Evolutionary conservation across 2,797 vertebrate species (phyloP), one percentile per base, ranked within the genome.

Genomic region (Hyperoplus lanceolatus): DNA sequence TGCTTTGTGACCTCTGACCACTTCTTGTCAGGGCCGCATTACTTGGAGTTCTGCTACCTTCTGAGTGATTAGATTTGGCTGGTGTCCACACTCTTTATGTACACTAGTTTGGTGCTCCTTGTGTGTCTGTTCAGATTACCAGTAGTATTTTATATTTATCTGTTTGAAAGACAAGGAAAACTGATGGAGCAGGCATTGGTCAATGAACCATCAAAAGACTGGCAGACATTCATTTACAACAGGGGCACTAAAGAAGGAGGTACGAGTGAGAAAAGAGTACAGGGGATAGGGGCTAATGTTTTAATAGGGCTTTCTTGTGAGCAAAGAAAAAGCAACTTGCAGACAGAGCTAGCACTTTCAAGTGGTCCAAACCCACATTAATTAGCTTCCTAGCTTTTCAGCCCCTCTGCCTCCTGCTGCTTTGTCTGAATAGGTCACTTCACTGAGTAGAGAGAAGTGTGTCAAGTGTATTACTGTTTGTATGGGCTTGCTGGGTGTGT

Each of bases 391-490:
- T 59, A 11, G 87, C 82, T 84, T 86, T 82, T 78, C 79, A 84
- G 85, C 72, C 82, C 76, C 82, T 88, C 81, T 76, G 83, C 81
- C 83, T 87, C 92, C 87, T 64, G 87, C 90, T 89, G 92, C 85
- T 92, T 77, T 70, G 86, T 89, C 82, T 92, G 87, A 93, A 89
- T 87, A 83, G 92, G 88, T 92, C 90, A 92, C 87, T 83, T 87
- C 74, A 80, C 72, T 71, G 84, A 79, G 74, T 82, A 56, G 79
- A 63, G 83, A 77, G 91, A 94, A 93, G 92, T 92, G 91, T 93
- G 91, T 94, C 90, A 91, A 89, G 87, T 89, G 77, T 87, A 42
- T 76, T 72, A 21, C 71, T 85, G 77, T 88, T 87, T 90, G 83
- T 72, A 71, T 70, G 80, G 81, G 72, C 83, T 81, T 49, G 56